phyloP scores from a whole-genome alignment of 2,113 vertebrate genomes.

The Bubo blakistoni region DNA sequence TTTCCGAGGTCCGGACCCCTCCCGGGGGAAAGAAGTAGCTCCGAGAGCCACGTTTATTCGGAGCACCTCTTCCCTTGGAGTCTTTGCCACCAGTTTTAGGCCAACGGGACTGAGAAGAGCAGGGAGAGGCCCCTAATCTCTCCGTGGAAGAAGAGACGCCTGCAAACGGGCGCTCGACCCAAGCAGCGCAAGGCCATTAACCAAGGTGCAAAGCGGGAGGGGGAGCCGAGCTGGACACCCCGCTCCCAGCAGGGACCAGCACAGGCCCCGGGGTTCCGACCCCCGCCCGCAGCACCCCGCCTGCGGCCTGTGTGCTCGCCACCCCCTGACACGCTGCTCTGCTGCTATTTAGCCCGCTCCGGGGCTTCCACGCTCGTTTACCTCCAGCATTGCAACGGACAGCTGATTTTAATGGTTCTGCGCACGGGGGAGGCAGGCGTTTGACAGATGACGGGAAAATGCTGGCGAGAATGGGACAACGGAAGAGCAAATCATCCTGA shows the following conservation, averaged over 20 bases:
- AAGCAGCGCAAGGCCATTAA: neutral
- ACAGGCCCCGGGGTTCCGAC: neutral
- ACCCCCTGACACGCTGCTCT: neutral
- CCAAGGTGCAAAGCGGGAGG: neutral
- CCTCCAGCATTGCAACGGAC: neutral
- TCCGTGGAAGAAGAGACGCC: neutral
- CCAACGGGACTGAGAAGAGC: neutral
- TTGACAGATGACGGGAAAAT: neutral
- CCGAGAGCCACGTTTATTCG: accelerated
- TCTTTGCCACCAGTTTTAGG: neutral
- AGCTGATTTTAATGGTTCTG: neutral
- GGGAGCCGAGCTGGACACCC: neutral
- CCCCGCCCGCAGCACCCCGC: accelerated
- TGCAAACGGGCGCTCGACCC: neutral
- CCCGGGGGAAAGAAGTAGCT: neutral
- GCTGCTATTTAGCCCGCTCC: neutral
- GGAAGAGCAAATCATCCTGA: neutral
- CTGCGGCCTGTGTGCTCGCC: neutral
- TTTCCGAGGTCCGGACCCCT: accelerated
- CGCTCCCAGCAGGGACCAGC: neutral
- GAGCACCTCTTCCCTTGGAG: neutral
- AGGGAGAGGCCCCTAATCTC: neutral
- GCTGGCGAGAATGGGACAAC: neutral
- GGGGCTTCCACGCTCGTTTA: neutral
- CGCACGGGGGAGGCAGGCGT: accelerated